Percentiles rank a stretch among this genome's conserved stretches.
phyloP scores from a whole-genome alignment of 1,140 invertebrate species.

The Saccostrea cuccullata region DNA sequence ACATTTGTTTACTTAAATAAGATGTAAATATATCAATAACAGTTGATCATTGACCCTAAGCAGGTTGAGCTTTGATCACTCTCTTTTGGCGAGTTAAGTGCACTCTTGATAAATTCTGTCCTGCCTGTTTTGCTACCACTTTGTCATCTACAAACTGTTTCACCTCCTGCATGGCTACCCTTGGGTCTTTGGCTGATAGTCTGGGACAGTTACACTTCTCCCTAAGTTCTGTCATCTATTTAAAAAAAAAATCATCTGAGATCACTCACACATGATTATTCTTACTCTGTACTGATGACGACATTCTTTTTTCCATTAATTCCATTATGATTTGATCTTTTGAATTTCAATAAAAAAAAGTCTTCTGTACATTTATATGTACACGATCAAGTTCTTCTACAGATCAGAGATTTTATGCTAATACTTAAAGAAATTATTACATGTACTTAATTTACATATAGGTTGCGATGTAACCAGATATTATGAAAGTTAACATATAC shows the following conservation, averaged over 20 bases:
- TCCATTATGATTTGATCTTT: no score
- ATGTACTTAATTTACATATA: no score
- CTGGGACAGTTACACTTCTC: slow-evolving; percentile 66
- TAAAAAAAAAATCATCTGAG: slow-evolving; percentile 26
- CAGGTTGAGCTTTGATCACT: neutral
- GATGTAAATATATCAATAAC: neutral
- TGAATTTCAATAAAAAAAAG: no score
- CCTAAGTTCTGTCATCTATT: slow-evolving; percentile 66
- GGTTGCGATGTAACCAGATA: no score
- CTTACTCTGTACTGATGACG: no score
- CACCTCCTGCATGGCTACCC: slow-evolving; percentile 52
- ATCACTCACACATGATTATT: no score
- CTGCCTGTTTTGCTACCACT: slow-evolving; percentile 54
- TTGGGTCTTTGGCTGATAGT: slow-evolving; percentile 68
- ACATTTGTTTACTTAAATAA: no score
- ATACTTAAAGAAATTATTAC: no score
- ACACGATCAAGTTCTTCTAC: no score
- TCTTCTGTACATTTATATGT: no score
- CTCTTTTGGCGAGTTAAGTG: neutral
- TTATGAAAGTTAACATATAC: neutral
- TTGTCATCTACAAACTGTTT: slow-evolving; percentile 55
- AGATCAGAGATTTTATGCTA: no score
- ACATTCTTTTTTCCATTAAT: no score
- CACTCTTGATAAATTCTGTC: slow-evolving; percentile 57
- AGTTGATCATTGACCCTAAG: neutral